These are phyloP conservation scores for Philypnodon macrostomus DNA, from an alignment of 2,797 vertebrate species.

Conservation along the genomic window DNA sequence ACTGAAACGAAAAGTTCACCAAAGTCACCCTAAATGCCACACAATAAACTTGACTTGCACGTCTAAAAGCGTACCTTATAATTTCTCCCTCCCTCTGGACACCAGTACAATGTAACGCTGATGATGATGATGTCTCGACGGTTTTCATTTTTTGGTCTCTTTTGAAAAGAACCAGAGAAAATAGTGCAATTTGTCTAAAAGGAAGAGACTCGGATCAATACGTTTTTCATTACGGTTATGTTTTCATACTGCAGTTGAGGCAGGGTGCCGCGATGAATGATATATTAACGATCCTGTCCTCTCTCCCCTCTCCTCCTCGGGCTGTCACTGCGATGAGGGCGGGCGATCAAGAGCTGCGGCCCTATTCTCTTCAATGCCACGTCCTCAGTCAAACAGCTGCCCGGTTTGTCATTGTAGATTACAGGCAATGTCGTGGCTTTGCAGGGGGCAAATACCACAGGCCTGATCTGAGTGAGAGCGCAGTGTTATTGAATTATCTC, in stretches of 20 bases:
- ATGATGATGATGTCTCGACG: conserved; percentile 1
- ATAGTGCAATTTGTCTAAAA: conserved; percentile 75
- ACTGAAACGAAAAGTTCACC: too few species aligned
- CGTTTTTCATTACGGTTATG: conserved; percentile 81
- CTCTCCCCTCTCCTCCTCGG: conserved; percentile 35
- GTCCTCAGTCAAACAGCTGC: conserved; percentile 68
- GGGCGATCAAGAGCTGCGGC: conserved; percentile 57
- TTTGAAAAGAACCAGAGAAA: conserved; percentile 51
- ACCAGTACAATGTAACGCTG: too few species aligned
- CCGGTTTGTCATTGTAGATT: conserved; percentile 69
- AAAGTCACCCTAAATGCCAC: conserved; percentile 14
- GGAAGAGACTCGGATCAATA: conserved; percentile 75
- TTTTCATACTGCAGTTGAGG: conserved; percentile 74
- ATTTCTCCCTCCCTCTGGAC: too few species aligned
- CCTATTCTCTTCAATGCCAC: conserved; percentile 55
- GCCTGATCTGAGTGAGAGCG: conserved; percentile 54
- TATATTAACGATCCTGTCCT: conserved; percentile 62
- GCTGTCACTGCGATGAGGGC: conserved; percentile 64
- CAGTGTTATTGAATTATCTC: conserved; percentile 66
- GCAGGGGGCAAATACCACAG: conserved; percentile 32
- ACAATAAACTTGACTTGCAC: conserved; percentile 14
- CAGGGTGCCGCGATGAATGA: conserved; percentile 68
- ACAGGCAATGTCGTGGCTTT: conserved; percentile 50
- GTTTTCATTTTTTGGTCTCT: conserved; percentile 43
- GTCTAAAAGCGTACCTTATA: too few species aligned